Conservation (phyloP, 2,888 invertebrate genomes). For the Agriotes lineatus region DNA sequence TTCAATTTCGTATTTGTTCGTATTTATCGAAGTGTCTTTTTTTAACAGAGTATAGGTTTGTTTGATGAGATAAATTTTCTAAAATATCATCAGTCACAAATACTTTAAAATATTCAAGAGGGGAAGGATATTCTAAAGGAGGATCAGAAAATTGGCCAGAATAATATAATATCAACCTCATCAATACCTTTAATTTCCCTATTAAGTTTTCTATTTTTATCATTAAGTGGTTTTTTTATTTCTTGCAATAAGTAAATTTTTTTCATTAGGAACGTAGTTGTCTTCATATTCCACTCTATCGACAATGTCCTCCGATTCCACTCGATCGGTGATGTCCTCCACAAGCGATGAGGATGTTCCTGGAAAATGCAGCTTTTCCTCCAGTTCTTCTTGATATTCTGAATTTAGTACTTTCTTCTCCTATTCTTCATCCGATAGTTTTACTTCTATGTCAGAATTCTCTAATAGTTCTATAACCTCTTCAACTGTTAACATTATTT, state of each 20-base stretch:
- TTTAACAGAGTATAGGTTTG: slow-evolving; percentile 46
- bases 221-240: not conserved
- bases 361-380: not conserved
- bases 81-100: slow-evolving; percentile 44
- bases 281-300: too few relatives aligned
- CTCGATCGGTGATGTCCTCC: too few relatives aligned
- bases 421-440: not conserved
- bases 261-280: too few relatives aligned
- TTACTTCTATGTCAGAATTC: not conserved
- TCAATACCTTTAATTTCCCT: too few relatives aligned
- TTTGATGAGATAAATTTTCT: slow-evolving; percentile 38
- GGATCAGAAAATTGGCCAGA: too few relatives aligned
- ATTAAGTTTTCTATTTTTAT: too few relatives aligned
- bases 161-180: too few relatives aligned
- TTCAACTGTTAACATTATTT: not conserved
- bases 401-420: not conserved
- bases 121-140: too few relatives aligned
- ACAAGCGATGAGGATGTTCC: too few relatives aligned
- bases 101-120: slow-evolving; percentile 43
- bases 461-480: not conserved
- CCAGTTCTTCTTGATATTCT: not conserved
- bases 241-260: too few relatives aligned
- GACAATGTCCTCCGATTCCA: too few relatives aligned
- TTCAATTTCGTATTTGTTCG: slow-evolving; percentile 43
- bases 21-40: slow-evolving; percentile 43